Conservation (phyloP, 2,888 invertebrate genomes). For the Nebria salina region DNA sequence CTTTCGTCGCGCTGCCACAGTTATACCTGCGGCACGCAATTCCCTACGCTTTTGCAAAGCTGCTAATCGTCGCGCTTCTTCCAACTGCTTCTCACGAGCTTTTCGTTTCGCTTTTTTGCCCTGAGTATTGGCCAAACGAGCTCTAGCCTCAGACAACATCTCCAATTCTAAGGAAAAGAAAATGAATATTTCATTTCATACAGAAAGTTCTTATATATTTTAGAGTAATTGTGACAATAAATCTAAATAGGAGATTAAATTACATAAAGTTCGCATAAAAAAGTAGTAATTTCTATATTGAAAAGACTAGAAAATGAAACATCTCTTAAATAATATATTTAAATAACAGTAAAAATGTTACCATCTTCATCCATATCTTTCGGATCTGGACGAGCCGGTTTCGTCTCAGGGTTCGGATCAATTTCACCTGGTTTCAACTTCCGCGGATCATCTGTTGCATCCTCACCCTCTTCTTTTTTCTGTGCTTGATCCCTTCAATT, state of each 20-base stretch:
- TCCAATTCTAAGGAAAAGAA: conserved; percentile 79
- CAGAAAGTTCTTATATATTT: too few species aligned
- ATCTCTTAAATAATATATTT: too few species aligned
- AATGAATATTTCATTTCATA: background rate
- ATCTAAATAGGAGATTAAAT: too few species aligned
- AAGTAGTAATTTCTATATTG: too few species aligned
- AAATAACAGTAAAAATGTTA: conserved; percentile 58
- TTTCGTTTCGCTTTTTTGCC: conserved; percentile 93
- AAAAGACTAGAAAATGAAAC: too few species aligned
- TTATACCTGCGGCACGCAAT: conserved; percentile 95
- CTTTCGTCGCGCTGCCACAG: conserved; percentile 68
- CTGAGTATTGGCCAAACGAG: conserved; percentile 97
- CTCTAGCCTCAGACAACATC: conserved; percentile 99
- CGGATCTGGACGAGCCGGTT: conserved; percentile 98
- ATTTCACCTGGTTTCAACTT: conserved; percentile 99
- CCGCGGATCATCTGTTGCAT: conserved; percentile 91
- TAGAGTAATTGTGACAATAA: too few species aligned
- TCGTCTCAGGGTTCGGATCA: conserved; percentile 99
- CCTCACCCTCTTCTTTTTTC: conserved; percentile 94
- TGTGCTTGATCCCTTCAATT: conserved; percentile 90
- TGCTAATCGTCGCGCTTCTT: conserved; percentile 95
- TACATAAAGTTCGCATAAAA: too few species aligned
- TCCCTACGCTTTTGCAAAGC: conserved; percentile 98
- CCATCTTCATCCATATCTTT: conserved; percentile 99
- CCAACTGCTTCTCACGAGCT: conserved; percentile 97